Conservation (phyloP, 2,797 vertebrate genomes). For the Hozukius guyotensis region DNA sequence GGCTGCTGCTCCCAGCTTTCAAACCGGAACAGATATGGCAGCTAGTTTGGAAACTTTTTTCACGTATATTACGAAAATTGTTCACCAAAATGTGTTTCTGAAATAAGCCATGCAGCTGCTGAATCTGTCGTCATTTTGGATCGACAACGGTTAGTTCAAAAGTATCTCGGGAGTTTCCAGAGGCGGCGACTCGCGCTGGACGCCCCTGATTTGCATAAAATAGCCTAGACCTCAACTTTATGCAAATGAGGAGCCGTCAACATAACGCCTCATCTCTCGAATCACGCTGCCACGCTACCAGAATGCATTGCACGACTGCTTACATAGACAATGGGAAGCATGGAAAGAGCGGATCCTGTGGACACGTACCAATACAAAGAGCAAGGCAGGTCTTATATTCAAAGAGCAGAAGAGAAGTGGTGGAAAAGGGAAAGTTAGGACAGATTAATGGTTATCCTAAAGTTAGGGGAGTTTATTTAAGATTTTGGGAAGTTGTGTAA, state of each 20-base stretch:
- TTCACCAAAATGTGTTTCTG: neutral
- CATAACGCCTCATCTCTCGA: neutral
- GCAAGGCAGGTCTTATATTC: neutral
- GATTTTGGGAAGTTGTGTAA: neutral
- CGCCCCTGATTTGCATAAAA: neutral
- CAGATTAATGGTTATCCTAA: neutral
- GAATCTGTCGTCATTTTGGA: neutral
- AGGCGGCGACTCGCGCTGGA: neutral
- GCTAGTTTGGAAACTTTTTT: neutral
- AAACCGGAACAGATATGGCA: neutral
- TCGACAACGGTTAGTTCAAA: neutral
- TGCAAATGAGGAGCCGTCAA: neutral
- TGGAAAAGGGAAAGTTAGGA: neutral
- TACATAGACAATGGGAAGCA: neutral
- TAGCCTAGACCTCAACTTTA: neutral
- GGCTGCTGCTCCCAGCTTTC: neutral
- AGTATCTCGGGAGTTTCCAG: neutral
- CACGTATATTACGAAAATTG: neutral
- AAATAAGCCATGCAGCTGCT: neutral
- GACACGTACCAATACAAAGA: neutral
- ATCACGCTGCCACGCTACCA: neutral
- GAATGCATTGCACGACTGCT: neutral
- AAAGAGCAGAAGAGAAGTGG: neutral
- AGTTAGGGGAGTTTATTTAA: neutral
- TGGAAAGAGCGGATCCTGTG: neutral